Percentiles rank a stretch among this genome's conserved stretches.
Evolutionary conservation across 2,113 vertebrate genomes (phyloP).

Genomic region (Gyps fulvus): DNA sequence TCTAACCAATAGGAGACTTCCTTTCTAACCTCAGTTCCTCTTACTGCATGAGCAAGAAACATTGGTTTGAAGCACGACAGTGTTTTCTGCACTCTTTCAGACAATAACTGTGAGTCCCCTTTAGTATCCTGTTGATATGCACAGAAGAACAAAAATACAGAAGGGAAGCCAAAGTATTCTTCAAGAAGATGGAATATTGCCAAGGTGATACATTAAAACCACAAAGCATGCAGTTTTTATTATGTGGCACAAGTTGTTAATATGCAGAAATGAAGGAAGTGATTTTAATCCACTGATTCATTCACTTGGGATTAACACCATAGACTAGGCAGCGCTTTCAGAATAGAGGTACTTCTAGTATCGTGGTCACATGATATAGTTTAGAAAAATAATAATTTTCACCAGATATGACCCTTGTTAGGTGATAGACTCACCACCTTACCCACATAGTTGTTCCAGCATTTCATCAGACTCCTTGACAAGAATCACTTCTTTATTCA

Average conservation of each 20-base stretch:
- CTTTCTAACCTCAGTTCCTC: background rate
- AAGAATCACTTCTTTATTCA: background rate
- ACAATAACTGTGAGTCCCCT: background rate
- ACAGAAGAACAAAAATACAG: background rate
- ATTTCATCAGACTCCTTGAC: background rate
- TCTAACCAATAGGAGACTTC: background rate
- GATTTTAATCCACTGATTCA: background rate
- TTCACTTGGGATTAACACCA: background rate
- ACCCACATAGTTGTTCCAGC: background rate
- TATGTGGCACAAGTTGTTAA: background rate
- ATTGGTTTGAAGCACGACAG: background rate
- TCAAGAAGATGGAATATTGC: background rate
- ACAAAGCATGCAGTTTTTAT: background rate
- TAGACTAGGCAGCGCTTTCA: background rate
- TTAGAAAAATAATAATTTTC: background rate
- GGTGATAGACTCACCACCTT: background rate
- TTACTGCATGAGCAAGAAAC: background rate
- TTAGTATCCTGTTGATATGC: background rate
- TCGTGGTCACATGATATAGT: background rate
- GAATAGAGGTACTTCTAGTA: background rate
- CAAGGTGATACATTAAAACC: background rate
- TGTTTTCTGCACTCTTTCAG: background rate
- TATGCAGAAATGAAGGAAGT: background rate
- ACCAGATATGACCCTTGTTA: background rate
- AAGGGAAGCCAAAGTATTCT: background rate